A percentile compares a stretch with the other conserved stretches of the same genome.
These are phyloP conservation scores for Microchirus variegatus DNA, from an alignment of 2,797 vertebrate genomes.

Conservation along the genomic window DNA sequence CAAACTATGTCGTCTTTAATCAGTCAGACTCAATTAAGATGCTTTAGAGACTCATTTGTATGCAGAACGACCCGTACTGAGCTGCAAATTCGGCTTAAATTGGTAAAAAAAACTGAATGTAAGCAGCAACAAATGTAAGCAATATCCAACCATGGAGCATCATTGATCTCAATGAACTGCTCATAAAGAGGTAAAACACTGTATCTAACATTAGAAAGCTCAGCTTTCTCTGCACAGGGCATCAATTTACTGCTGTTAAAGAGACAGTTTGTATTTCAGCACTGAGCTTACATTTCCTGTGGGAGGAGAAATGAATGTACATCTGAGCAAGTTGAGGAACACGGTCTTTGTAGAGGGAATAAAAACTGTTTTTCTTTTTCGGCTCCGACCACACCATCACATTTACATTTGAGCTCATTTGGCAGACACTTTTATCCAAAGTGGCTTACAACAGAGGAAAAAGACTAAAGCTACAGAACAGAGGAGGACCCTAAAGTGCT, in stretches of 20 bases:
- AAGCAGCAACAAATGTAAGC: slow-evolving; percentile 23
- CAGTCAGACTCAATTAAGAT: slow-evolving; percentile 41
- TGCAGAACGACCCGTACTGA: slow-evolving; percentile 5
- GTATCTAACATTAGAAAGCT: slow-evolving; percentile 55
- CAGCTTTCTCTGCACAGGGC: slow-evolving; percentile 29
- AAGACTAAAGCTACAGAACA: background rate
- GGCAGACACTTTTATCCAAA: background rate
- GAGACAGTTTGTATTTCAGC: slow-evolving; percentile 50
- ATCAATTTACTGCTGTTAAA: slow-evolving; percentile 51
- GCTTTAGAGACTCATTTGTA: slow-evolving; percentile 19
- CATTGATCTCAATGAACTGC: slow-evolving; percentile 31
- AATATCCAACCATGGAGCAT: slow-evolving; percentile 7
- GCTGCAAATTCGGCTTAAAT: slow-evolving; percentile 8
- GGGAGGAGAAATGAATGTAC: slow-evolving; percentile 21
- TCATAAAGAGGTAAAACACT: slow-evolving; percentile 39
- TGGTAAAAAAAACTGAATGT: slow-evolving; percentile 7
- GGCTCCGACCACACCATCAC: background rate
- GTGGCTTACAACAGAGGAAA: background rate
- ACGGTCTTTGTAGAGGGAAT: slow-evolving; percentile 14
- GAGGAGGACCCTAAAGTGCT: too few species aligned
- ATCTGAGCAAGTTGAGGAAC: slow-evolving; percentile 32
- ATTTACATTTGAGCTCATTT: background rate
- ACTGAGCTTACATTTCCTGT: slow-evolving; percentile 39
- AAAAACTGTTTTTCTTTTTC: background rate
- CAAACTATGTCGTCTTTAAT: slow-evolving; percentile 26